Base-by-base conservation (phyloP, 2,113 vertebrate species). In the Pavo muticus region DNA sequence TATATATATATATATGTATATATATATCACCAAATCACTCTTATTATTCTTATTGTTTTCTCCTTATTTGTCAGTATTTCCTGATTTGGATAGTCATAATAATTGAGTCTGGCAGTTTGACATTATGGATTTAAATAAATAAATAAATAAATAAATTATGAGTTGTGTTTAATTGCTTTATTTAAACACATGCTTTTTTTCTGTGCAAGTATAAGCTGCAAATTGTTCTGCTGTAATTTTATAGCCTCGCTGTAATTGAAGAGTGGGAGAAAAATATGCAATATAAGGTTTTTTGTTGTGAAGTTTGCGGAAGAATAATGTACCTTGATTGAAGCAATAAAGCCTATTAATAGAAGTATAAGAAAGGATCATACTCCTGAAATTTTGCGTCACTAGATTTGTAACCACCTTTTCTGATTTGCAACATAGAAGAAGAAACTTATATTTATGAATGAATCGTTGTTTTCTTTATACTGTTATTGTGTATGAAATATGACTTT, bases 251-350 rank as follows among this genome's bases (percentile, higher is more conserved):
- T 27, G 32, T 27, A 81, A 81, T 27, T 74, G 24, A 23, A 88
- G 18, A 71, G 44, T 60, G 44, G 32, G 20, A 73, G n/a, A 80
- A 84, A 87, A 89, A 74, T 59, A 30, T 37, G 4, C 39, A 42
- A 23, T 68, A 56, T 54, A 60, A 50, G 5, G 50, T 59, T 86
- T 65, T 78, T 91, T 71, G 21, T 27, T 74, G 16, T 16, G 29
- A 87, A 57, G 16, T 30, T 87, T 89, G 45, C 14, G 4, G 35
- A 45, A 84, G 65, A 47, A 82, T 87, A 84, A 69, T 44, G 14
- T 23, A 69, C 15, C 32, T 83, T 83, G 23, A 84, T 80, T 92
- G 83, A 92, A 90, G 4, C 19, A 83, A 69, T 63, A 45, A 80
- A 76, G 88, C 1, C 42, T 52, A 54, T 65, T 79, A 69, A 76